Conservation (phyloP, 2,113 vertebrate species). For the Pollachius pollachius region DNA sequence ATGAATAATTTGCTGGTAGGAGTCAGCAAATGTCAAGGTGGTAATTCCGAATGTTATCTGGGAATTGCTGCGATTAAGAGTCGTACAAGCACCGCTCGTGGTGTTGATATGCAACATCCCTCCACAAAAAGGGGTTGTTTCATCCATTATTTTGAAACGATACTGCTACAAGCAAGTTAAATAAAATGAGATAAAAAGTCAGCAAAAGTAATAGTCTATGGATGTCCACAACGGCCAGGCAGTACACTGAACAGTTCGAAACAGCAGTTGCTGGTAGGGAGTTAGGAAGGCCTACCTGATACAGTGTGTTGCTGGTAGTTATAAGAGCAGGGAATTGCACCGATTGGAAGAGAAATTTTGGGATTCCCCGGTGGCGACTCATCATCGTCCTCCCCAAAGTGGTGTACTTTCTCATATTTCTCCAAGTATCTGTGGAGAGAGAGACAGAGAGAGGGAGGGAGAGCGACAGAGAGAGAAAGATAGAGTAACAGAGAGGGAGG, state of each 20-base stretch:
- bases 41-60: neutral
- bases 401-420: constrained; percentile 99
- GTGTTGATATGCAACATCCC: neutral
- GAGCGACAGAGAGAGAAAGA: neutral
- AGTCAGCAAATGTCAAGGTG: constrained; percentile 1
- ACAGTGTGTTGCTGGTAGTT: constrained; percentile 99
- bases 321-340: constrained; percentile 97
- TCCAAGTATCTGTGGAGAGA: constrained; percentile 87
- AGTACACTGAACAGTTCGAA: constrained; percentile 15
- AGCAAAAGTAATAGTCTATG: too few species aligned
- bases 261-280: neutral
- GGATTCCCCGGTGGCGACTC: constrained; percentile 95
- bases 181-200: too few species aligned
- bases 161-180: too few species aligned
- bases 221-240: constrained; percentile 3
- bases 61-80: neutral
- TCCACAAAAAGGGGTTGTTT: neutral
- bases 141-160: constrained; percentile 15
- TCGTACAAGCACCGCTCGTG: too few species aligned
- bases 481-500: neutral
- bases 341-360: constrained; percentile 94
- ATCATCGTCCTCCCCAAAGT: constrained; percentile 98
- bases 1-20: neutral
- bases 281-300: constrained; percentile 80
- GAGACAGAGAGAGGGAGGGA: neutral